Evolutionary conservation across 2,888 invertebrate genomes (phyloP).

Genomic region (Drosophila greeni): DNA sequence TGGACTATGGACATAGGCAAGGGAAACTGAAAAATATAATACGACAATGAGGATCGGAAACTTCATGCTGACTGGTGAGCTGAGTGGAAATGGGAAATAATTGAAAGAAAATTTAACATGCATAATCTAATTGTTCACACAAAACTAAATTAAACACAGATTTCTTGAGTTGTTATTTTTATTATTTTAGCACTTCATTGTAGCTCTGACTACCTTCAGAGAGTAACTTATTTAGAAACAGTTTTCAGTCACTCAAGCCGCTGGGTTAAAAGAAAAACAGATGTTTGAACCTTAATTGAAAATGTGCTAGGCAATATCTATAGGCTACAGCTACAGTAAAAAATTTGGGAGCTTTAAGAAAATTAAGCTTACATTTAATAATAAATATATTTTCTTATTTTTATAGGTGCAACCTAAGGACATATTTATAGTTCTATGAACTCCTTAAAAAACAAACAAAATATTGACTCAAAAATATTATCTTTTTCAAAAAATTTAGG

Average conservation of each 20-base stretch:
- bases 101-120: neutral
- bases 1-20: neutral
- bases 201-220: neutral
- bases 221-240: neutral
- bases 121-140: neutral
- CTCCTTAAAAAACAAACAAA: neutral
- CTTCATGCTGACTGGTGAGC: slow-evolving; percentile 2
- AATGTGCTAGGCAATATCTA: neutral
- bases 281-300: neutral
- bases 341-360: no score
- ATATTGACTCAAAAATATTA: no score
- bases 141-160: neutral
- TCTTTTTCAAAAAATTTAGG: neutral
- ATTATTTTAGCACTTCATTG: neutral
- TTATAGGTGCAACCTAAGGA: no score
- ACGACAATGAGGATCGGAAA: neutral
- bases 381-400: no score
- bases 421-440: no score
- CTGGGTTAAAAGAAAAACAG: neutral
- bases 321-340: neutral
- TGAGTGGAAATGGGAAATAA: neutral
- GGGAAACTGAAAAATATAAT: neutral
- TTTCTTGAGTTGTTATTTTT: neutral
- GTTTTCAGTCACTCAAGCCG: neutral
- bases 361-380: no score